Percentiles rank a stretch among this genome's conserved stretches.
phyloP scores from a whole-genome alignment of 2,888 invertebrate genomes.

The Cinara cedri region DNA sequence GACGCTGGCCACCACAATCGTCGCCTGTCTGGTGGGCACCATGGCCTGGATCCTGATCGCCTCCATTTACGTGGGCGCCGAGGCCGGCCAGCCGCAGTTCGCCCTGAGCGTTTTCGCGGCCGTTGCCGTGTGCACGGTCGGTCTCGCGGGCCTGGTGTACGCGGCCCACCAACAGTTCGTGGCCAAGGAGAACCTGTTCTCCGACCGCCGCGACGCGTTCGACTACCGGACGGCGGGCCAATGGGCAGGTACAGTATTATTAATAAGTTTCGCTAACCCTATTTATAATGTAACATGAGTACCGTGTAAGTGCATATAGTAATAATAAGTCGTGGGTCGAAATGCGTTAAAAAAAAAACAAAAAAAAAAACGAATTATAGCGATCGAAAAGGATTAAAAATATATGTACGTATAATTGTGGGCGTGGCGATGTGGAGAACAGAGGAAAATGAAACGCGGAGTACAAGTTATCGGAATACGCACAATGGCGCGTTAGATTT shows the following conservation, averaged over 20 bases:
- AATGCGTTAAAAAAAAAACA: too few species aligned
- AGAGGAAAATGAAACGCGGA: too few species aligned
- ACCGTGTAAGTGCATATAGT: too few species aligned
- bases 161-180: constrained; percentile 34
- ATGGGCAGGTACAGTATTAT: constrained; percentile 25
- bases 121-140: background rate
- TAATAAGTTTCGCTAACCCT: too few species aligned
- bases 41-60: constrained; percentile 28
- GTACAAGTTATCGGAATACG: too few species aligned
- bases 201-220: background rate
- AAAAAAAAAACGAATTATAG: too few species aligned
- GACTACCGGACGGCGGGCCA: constrained; percentile 13
- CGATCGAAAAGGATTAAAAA: too few species aligned
- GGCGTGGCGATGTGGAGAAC: too few species aligned
- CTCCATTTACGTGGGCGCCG: constrained; percentile 17
- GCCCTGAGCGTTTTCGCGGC: constrained; percentile 30
- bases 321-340: too few species aligned
- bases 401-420: too few species aligned
- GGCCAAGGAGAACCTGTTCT: background rate
- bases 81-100: constrained; percentile 13
- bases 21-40: constrained; percentile 23
- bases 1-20: background rate
- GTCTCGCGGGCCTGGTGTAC: background rate
- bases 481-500: too few species aligned
- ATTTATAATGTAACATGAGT: too few species aligned